Base-by-base conservation (phyloP, 2,888 invertebrate genomes). In the Penaeus monodon region DNA sequence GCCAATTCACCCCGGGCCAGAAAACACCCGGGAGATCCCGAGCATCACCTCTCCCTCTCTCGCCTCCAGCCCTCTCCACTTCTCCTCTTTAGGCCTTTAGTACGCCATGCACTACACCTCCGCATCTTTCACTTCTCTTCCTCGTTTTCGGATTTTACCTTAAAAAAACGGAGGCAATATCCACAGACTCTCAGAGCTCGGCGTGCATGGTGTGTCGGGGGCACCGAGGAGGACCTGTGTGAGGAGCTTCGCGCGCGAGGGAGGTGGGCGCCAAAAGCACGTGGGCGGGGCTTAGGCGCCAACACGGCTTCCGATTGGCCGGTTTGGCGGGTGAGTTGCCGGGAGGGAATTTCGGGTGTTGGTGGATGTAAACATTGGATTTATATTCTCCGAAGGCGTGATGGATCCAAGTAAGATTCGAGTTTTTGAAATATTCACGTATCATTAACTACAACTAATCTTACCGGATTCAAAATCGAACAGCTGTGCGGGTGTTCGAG, bases 261-360 rank as follows among this genome's bases (percentile, higher is more conserved):
- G 70, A 74, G 78, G 70, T 83, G 74, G 86, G 83, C 86, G 86
- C 86, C 86, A 86, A 77, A 86, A 86, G 63, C 83, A 70, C 64
- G 29, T 65, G 78, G 85, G 57, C 83, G 57, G 86, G 86, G 83
- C 83, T 68, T 79, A 77, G 38, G 8, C n/a, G 33, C n/a, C 22
- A 29, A 22, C 44, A 22, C 29, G 49, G 20, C 24, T n/a, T 29
- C 83, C 73, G 79, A 86, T 83, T 86, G 86, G 86, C 73, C 17
- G 17, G 33, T 66, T 22, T 27, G 8, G 24, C n/a, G 49, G 49
- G 29, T 17, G 38, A 66, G 38, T 7, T 79, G n/a, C 14, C 73
- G 63, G 10, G 27, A 76, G 65, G 65, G 10, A 29, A 33, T 65
- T 76, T 85, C 68, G 29, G 57, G 57, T 57, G 57, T 57, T 49